phyloP scores from a whole-genome alignment of 2,888 invertebrate genomes.

The Synanthedon tipuliformis region DNA sequence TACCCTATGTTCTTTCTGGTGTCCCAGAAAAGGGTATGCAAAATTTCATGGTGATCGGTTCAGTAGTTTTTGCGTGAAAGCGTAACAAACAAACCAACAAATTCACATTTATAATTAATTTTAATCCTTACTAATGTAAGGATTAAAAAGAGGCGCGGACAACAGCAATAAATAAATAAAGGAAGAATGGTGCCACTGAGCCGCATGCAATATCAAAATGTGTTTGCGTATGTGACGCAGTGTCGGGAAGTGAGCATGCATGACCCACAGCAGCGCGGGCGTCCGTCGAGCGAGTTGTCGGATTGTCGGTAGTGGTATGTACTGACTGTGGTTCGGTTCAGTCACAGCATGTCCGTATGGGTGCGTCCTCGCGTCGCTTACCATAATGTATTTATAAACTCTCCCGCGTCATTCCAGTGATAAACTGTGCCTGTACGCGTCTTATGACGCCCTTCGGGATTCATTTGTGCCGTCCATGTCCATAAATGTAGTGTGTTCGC shows the following conservation, averaged over 20 bases:
- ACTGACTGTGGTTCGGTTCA: slow-evolving; percentile 10
- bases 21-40: no score
- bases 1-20: no score
- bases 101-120: no score
- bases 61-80: no score
- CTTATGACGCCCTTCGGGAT: background rate
- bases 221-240: slow-evolving; percentile 52
- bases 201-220: slow-evolving; percentile 37
- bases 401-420: slow-evolving; percentile 44
- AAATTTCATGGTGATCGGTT: no score
- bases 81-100: no score
- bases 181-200: slow-evolving; percentile 16
- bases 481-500: background rate
- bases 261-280: slow-evolving; percentile 18
- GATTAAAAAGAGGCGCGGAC: no score
- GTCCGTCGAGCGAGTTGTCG: slow-evolving; percentile 37
- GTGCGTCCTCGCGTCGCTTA: slow-evolving; percentile 62
- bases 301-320: background rate
- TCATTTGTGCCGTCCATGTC: background rate
- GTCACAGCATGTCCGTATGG: slow-evolving; percentile 44
- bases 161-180: no score
- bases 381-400: slow-evolving; percentile 52
- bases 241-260: slow-evolving; percentile 35
- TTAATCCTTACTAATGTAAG: no score
- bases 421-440: slow-evolving; percentile 24